Conservation (phyloP, 2,797 vertebrate species). For the Diplodus sargus region DNA sequence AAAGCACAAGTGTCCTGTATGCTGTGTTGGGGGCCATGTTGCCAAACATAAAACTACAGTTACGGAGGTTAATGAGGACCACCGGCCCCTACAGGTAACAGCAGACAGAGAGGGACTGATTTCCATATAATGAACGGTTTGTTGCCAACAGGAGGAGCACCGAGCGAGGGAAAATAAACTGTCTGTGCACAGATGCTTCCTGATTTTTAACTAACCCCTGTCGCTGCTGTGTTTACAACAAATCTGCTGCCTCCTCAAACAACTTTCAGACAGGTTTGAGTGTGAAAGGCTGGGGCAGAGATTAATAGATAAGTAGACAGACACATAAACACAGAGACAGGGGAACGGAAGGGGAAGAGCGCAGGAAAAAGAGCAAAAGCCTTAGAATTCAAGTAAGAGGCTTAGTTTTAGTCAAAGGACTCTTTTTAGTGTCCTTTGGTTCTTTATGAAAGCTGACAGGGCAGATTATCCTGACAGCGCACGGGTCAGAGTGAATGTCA, state of each 20-base stretch:
- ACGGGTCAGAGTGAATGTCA: slow-evolving; percentile 70
- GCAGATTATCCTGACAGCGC: slow-evolving; percentile 74
- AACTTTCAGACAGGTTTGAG: slow-evolving; percentile 30
- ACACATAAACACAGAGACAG: slow-evolving; percentile 40
- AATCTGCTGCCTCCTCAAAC: slow-evolving; percentile 33
- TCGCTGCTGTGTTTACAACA: slow-evolving; percentile 48
- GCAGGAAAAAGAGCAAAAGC: slow-evolving; percentile 66
- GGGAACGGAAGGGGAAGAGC: slow-evolving; percentile 40
- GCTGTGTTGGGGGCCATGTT: slow-evolving; percentile 13
- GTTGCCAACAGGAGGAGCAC: slow-evolving; percentile 40
- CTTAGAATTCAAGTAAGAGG: slow-evolving; percentile 75
- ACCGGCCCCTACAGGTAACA: slow-evolving; percentile 36
- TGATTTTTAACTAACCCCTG: slow-evolving; percentile 49
- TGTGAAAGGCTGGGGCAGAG: slow-evolving; percentile 44
- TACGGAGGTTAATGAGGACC: slow-evolving; percentile 63
- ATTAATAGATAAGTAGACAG: slow-evolving; percentile 65
- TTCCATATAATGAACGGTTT: slow-evolving; percentile 58
- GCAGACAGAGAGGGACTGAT: slow-evolving; percentile 39
- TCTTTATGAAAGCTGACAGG: slow-evolving; percentile 77
- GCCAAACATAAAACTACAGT: slow-evolving; percentile 19
- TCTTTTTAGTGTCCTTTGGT: slow-evolving; percentile 64
- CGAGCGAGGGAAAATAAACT: slow-evolving; percentile 33
- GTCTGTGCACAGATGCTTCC: slow-evolving; percentile 32
- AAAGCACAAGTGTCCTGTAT: slow-evolving; percentile 29
- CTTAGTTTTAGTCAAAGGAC: slow-evolving; percentile 70